These are phyloP conservation scores for Alentia gelatinosa DNA, from an alignment of 2,888 invertebrate genomes.

Conservation along the genomic window DNA sequence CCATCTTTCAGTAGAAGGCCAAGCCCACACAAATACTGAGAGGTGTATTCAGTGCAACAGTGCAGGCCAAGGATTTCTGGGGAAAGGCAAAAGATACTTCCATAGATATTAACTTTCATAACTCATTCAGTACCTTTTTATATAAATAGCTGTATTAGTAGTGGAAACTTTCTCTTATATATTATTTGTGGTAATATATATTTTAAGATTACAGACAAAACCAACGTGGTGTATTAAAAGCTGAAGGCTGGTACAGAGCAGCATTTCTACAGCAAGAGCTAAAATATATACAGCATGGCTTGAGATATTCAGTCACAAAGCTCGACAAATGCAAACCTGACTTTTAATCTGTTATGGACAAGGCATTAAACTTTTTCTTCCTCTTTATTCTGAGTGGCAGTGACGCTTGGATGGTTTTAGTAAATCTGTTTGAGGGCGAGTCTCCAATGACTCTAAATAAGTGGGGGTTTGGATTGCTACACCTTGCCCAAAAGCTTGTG, in stretches of 20 bases:
- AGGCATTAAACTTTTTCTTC: background rate
- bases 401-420: background rate
- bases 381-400: background rate
- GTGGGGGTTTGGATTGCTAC: background rate
- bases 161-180: conserved; percentile 17
- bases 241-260: background rate
- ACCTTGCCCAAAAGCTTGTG: background rate
- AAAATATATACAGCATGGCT: conserved; percentile 38
- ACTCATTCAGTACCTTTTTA: conserved; percentile 13
- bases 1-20: background rate
- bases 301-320: conserved; percentile 37
- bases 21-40: background rate
- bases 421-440: background rate
- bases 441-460: background rate
- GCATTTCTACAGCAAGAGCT: conserved; percentile 44
- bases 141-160: conserved; percentile 24
- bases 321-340: background rate
- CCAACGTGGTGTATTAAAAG: conserved; percentile 12
- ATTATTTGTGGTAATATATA: conserved; percentile 17
- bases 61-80: background rate
- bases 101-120: background rate
- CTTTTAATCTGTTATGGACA: background rate
- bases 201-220: conserved; percentile 10
- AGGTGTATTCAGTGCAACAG: conserved; percentile 7
- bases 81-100: background rate